phyloP scores from a whole-genome alignment of 2,113 vertebrate genomes.

The Serinus canaria region DNA sequence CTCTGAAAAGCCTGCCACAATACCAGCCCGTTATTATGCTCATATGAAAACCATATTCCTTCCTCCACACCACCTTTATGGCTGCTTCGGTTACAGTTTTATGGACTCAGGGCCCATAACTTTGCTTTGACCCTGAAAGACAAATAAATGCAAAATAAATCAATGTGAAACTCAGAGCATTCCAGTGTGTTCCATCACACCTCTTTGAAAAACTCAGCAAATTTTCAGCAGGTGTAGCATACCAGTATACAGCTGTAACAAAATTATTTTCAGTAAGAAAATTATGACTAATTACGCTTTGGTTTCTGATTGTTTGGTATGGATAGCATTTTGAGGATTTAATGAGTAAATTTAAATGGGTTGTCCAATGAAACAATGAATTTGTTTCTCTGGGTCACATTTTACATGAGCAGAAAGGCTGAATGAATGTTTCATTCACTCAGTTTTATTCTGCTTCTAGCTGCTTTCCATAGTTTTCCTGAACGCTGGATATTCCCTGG shows the following conservation, averaged over 20 bases:
- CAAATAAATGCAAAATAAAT: conserved; percentile 18
- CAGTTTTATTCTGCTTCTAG: not conserved
- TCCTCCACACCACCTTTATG: not conserved
- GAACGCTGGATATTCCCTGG: not conserved
- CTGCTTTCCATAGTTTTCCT: not conserved
- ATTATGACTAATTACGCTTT: not conserved
- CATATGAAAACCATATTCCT: not conserved
- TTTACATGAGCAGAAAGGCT: not conserved
- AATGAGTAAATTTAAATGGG: not conserved
- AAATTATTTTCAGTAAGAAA: not conserved
- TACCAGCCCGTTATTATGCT: not conserved
- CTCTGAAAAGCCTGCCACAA: not conserved
- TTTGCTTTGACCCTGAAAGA: conserved; percentile 19
- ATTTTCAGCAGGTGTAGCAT: not conserved
- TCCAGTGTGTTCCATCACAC: not conserved
- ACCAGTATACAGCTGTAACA: not conserved
- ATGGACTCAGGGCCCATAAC: not conserved
- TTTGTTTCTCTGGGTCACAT: no score
- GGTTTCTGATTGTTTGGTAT: not conserved
- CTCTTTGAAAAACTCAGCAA: not conserved
- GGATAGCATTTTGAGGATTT: not conserved
- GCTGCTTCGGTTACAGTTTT: not conserved
- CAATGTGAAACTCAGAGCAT: not conserved
- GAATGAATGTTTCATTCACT: not conserved
- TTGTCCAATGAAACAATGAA: not conserved